Conservation (phyloP, 2,797 vertebrate genomes). For the Rhinophrynus dorsalis region DNA sequence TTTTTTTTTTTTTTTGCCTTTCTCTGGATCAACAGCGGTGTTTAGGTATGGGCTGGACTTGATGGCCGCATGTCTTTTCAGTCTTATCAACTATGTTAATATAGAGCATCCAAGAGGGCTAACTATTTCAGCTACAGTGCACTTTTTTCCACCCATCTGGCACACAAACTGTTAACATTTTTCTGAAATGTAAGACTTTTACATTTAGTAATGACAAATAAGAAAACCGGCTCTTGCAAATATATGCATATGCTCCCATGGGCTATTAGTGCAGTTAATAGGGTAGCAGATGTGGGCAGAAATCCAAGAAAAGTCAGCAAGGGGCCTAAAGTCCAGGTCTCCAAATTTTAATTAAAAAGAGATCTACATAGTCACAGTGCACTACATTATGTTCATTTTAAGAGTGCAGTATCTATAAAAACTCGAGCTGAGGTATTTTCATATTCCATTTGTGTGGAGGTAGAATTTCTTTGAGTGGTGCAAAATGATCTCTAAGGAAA, state of each 20-base stretch:
- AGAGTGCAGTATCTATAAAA: constrained; percentile 7
- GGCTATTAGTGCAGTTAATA: constrained; percentile 36
- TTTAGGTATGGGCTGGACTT: no score
- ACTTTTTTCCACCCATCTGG: no score
- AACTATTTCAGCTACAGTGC: no score
- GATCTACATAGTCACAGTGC: constrained; percentile 28
- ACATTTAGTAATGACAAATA: constrained; percentile 25
- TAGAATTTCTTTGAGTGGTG: neutral
- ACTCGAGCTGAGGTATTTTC: constrained; percentile 2
- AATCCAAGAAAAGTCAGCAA: constrained; percentile 20
- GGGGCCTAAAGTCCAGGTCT: constrained; percentile 23
- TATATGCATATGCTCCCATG: constrained; percentile 6
- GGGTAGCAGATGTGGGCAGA: constrained; percentile 25
- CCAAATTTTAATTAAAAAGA: constrained; percentile 31
- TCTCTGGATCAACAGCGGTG: no score
- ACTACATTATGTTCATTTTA: constrained; percentile 8
- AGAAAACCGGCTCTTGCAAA: constrained; percentile 1
- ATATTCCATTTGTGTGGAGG: constrained; percentile 1
- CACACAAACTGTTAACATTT: no score
- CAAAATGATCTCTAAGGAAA: constrained; percentile 3
- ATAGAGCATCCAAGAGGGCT: no score
- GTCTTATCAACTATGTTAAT: no score
- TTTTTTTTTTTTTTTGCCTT: no score
- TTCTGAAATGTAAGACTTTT: no score
- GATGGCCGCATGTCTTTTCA: no score